Base-by-base conservation (phyloP, 2,113 vertebrate genomes). In the Chloroceryle aenea region DNA sequence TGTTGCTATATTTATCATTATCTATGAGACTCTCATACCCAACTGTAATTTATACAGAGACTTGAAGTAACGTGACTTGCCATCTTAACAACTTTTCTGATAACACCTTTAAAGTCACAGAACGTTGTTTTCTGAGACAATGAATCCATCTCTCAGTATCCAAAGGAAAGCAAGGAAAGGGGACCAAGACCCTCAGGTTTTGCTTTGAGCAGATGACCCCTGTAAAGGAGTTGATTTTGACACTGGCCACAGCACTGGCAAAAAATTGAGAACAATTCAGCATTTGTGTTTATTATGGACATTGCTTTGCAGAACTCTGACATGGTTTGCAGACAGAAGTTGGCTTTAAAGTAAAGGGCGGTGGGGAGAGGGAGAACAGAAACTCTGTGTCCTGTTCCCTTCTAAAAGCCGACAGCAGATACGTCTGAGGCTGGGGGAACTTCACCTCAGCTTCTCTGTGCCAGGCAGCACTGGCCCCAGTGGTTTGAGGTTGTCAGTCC, bases 1-100 rank as follows among this genome's bases (percentile, higher is more conserved):
- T 53, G 71, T 64, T 90, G 85, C 93, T 95, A 93, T 93, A 85
- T 92, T 95, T 95, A 90, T 95, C 87, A 34, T 87, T 96, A 94
- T 77, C 95, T 94, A 59, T 62, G 84, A 92, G 89, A 68, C 92
- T 78, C 53, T 85, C 0, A 2, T 87, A 63, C 64, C 66, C 59
- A 69, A 85, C 34, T 3, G 7, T 84, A 87, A 83, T 45, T 82
- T 74, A 96, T 91, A 96, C 85, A 52, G 74, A 87, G 94, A 83
- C 69, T 89, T 92, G 76, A 85, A 90, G 59, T 82, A 88, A 97
- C 38, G 92, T 87, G 90, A 96, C 87, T 85, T 96, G 96, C 76
- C 72, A 83, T 30, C 93, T 88, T 84, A 94, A 94, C 89, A 85
- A 74, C 64, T 87, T 79, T 43, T 47, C 79, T 48, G 38, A 36